Evolutionary conservation across 2,797 vertebrate genomes (phyloP).

Genomic region (Mus spretus): DNA sequence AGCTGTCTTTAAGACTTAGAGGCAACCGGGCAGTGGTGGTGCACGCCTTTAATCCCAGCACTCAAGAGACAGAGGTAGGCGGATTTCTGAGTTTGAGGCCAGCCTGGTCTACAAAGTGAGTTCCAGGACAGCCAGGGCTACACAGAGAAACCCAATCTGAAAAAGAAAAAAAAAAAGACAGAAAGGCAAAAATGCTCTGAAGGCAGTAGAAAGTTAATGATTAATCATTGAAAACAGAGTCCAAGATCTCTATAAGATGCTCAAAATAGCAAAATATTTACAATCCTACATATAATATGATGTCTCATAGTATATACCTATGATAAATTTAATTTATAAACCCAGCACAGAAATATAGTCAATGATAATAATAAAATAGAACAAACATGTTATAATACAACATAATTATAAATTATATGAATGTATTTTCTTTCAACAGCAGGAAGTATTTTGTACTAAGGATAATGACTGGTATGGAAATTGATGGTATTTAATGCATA

Average conservation of each 20-base stretch:
- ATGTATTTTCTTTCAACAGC: neutral
- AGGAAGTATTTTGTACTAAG: slow-evolving; percentile 39
- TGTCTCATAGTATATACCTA: neutral
- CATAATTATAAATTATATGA: neutral
- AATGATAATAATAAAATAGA: neutral
- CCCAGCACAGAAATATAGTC: neutral
- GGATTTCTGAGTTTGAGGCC: no score
- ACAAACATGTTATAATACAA: neutral
- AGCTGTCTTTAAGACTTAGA: slow-evolving; percentile 32
- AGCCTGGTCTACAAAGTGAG: no score
- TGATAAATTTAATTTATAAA: slow-evolving; percentile 13
- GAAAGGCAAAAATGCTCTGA: neutral
- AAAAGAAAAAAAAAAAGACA: neutral
- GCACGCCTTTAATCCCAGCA: no score
- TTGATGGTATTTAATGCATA: slow-evolving; percentile 8
- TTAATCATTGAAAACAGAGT: neutral
- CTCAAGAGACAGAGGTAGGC: no score
- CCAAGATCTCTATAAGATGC: neutral
- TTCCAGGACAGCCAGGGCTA: no score
- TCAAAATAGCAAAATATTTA: neutral
- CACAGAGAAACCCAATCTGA: no score
- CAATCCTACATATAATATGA: neutral
- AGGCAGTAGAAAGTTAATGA: neutral
- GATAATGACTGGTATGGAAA: slow-evolving; percentile 38
- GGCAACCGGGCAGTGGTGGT: neutral